phyloP scores from a whole-genome alignment of 2,888 invertebrate species.

The Emmelina monodactyla region DNA sequence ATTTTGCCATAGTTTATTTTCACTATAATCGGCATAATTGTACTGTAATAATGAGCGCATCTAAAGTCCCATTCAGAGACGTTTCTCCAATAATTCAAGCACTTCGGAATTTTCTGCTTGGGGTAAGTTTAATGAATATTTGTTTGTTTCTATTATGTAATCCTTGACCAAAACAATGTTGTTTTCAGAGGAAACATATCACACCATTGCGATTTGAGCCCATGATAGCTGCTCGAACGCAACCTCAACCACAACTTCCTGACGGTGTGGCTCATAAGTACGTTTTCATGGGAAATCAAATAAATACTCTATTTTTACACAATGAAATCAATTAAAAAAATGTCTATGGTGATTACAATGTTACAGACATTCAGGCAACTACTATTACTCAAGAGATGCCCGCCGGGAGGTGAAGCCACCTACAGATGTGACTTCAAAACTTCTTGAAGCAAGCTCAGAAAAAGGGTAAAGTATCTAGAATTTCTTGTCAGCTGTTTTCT shows the following conservation, averaged over 20 bases:
- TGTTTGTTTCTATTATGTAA: conserved; percentile 30
- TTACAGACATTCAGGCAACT: conserved; percentile 75
- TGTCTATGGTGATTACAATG: neutral
- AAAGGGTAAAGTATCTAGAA: conserved; percentile 51
- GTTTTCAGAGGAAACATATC: conserved; percentile 65
- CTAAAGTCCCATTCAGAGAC: conserved; percentile 66
- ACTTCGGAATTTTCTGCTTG: conserved; percentile 71
- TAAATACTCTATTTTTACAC: neutral
- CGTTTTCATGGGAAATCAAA: conserved; percentile 15
- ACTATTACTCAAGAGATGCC: conserved; percentile 84
- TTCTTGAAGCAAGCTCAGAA: conserved; percentile 44
- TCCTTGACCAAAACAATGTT: too few species aligned
- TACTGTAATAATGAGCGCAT: conserved; percentile 43
- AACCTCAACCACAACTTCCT: conserved; percentile 82
- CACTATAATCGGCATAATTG: too few species aligned
- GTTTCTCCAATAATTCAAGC: conserved; percentile 70
- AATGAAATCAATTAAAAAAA: neutral
- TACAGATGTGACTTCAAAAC: conserved; percentile 45
- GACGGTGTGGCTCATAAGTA: conserved; percentile 80
- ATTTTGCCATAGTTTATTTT: too few species aligned
- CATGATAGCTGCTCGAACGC: conserved; percentile 74
- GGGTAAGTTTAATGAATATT: conserved; percentile 48
- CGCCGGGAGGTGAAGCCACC: conserved; percentile 81
- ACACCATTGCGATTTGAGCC: conserved; percentile 74
- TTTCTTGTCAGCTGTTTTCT: too few species aligned